phyloP scores from a whole-genome alignment of 2,113 vertebrate species.

The Sphyrna mokarran region DNA sequence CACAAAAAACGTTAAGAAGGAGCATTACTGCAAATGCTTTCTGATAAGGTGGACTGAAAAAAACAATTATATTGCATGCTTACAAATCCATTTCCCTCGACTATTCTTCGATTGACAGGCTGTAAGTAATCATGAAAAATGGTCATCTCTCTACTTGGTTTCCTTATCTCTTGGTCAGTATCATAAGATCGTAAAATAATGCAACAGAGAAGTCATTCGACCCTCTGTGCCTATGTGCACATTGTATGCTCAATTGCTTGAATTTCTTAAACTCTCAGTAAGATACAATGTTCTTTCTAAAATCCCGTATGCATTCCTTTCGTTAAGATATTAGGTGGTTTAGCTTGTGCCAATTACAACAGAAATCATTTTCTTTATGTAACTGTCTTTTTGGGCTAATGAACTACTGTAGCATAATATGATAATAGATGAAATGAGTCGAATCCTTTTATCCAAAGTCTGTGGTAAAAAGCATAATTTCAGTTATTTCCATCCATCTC shows the following conservation, averaged over 20 bases:
- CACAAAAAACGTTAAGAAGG: too few species aligned
- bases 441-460: background rate
- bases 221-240: background rate
- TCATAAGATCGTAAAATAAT: background rate
- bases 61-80: too few species aligned
- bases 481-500: background rate
- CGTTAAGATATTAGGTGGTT: background rate
- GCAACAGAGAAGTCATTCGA: background rate
- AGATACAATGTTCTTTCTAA: background rate
- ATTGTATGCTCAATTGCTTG: background rate
- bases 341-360: background rate
- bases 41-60: too few species aligned
- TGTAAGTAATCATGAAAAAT: too few species aligned
- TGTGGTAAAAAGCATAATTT: background rate
- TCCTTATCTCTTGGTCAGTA: background rate
- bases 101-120: too few species aligned
- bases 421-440: background rate
- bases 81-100: too few species aligned
- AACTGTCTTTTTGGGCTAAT: background rate
- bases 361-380: background rate
- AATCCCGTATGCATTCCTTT: background rate
- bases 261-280: background rate
- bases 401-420: background rate
- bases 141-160: too few species aligned
- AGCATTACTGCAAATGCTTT: too few species aligned